Base-by-base conservation (phyloP, 2,888 invertebrate species). In the Carabus problematicus region DNA sequence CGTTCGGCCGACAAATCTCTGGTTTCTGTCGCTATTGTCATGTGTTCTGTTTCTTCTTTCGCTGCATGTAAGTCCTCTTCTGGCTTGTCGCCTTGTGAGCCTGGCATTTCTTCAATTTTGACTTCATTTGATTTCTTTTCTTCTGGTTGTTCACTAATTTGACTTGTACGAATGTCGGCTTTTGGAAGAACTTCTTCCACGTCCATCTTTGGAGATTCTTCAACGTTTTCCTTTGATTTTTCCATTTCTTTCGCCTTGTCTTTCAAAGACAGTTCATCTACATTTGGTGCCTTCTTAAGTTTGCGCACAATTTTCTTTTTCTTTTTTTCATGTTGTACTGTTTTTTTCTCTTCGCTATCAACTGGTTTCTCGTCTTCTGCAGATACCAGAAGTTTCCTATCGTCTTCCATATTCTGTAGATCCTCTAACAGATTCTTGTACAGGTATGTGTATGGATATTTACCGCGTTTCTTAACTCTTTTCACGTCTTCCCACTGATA, bases 401-500 rank as follows among this genome's bases (percentile, higher is more conserved):
- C 64, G n/a, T 68, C 68, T n/a, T 69, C 69, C 69, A 69, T 69
- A 8, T 11, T 39, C 29, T n/a, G 14, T 16, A 8, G 43, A 1
- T 73, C 84, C 80, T 71, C 84, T 79, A 74, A 87, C 78, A 79
- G 86, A 80, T 80, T 85, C 79, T 92, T 92, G 76, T 89, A 85
- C 29, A 93, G 82, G 80, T 92, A 88, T 11, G 93, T 92, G 92
- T 92, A 93, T 74, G 93, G 93, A 78, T 93, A 93, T 55, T 88
- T 89, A 72, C 93, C 93, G 78, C 87, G 85, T 75, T 87, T 85
- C 81, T 88, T 88, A 74, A 88, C 86, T 79, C 90, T 85, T 75
- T 87, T 83, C 49, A 93, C 82, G 81, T 93, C 92, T 82, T 93
- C 92, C 92, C 92, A 93, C 84, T 88, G 86, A 81, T 92, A 93